phyloP scores from a whole-genome alignment of 1,140 invertebrate genomes.

The Drosophila tsacasi region DNA sequence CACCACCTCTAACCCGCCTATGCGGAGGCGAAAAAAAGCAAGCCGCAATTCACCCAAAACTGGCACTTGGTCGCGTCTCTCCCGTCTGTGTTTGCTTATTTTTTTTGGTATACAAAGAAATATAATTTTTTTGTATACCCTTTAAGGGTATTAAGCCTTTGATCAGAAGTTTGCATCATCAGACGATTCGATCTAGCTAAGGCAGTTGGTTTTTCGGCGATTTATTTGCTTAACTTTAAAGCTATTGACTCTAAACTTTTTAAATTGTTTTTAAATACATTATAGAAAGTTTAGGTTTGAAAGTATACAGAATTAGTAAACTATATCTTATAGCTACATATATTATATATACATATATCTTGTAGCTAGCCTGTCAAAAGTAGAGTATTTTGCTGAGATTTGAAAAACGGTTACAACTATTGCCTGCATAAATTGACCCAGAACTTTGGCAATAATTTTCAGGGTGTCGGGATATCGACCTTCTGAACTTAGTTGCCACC shows the following conservation, averaged over 20 bases:
- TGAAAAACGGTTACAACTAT: neutral
- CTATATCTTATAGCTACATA: too few relatives aligned
- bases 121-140: constrained; percentile 25
- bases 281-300: neutral
- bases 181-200: neutral
- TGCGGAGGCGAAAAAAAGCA: constrained; percentile 29
- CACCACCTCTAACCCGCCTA: constrained; percentile 37
- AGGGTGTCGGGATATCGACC: neutral
- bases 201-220: accelerated
- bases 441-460: neutral
- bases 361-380: neutral
- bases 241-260: neutral
- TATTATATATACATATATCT: too few relatives aligned
- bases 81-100: constrained; percentile 66
- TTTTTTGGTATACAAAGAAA: constrained; percentile 68
- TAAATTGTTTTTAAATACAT: neutral
- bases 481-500: too few relatives aligned
- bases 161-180: neutral
- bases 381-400: neutral
- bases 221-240: neutral
- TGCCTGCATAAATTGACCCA: too few relatives aligned
- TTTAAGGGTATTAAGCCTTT: neutral
- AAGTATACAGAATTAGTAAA: neutral
- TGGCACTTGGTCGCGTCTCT: constrained; percentile 69
- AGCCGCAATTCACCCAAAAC: constrained; percentile 67